Base-by-base conservation (phyloP, 2,888 invertebrate species). In the Mongoloraphidia duomilia region DNA sequence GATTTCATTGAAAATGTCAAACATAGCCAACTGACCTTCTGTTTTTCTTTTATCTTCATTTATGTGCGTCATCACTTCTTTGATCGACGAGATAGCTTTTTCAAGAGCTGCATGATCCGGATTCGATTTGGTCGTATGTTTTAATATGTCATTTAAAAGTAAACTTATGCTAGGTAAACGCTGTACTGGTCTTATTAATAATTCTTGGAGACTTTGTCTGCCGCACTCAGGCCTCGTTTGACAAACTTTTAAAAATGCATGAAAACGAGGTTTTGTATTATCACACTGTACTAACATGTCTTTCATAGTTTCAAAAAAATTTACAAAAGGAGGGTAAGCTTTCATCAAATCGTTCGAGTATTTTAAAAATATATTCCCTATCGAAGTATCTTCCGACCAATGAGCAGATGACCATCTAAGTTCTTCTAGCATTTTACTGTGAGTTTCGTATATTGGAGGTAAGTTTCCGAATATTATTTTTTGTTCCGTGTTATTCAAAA, bases 11-110 rank as follows among this genome's bases (percentile, higher is more conserved):
- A 95, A 90, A 56, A 96, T 91, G 71, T 94, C 92, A 71, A 98
- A 95, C 78, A 97, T 87, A 58, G 87, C 91, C 64, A 94, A 79
- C 68, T 94, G 91, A 11, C 90, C 90, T 70, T 97, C 97, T 1
- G 95, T 93, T 73, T 88, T 90, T 60, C 95, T 76, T 68, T 95
- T 96, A 70, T 95, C 94, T 72, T 97, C 96, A 70, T 98, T 98
- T 59, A 98, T 94, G 65, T 92, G 88, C 59, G 87, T 87, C 84
- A 93, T 90, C 40, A 95, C 93, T 73, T 92, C 88, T 63, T 90
- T 85, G 61, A 96, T 81, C 55, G 86, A 84, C 60, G 82, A 85
- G 58, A 94, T 74, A 49, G 95, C 92, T 64, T 85, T 77, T 63
- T 87, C 88, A 60, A 96, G 72, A 57, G 85, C 83, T 50, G 73